Conservation (phyloP, 2,113 vertebrate genomes). For the Spilogale gracilis region DNA sequence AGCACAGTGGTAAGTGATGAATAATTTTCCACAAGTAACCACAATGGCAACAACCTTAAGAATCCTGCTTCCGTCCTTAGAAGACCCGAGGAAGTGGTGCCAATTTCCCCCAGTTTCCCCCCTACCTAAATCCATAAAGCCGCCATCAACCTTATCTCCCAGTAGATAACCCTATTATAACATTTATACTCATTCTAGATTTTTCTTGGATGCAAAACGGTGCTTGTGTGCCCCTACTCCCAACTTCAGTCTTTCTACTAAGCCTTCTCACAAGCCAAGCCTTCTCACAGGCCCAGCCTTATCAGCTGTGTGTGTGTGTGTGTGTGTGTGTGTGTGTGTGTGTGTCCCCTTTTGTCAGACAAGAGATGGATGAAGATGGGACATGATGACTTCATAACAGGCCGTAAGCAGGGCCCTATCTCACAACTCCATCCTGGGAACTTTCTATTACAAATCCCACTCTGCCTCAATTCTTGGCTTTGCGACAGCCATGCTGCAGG, state of each 20-base stretch:
- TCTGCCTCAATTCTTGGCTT: not conserved
- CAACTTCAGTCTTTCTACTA: not conserved
- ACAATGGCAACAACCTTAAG: not conserved
- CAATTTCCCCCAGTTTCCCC: not conserved
- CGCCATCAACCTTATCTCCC: not conserved
- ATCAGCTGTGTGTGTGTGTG: too few species aligned
- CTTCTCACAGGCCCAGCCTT: not conserved
- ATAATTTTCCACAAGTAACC: not conserved
- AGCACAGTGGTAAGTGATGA: not conserved
- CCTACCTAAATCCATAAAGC: not conserved
- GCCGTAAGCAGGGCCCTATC: not conserved
- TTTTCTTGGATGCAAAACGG: conserved; percentile 2
- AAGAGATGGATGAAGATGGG: not conserved
- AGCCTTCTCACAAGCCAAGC: not conserved
- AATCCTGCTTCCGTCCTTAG: not conserved
- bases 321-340: too few species aligned
- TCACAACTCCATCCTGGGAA: not conserved
- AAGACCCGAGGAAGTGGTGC: not conserved
- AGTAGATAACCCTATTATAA: not conserved
- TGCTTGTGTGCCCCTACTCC: not conserved
- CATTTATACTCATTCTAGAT: not conserved
- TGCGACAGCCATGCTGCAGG: not conserved
- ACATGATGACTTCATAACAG: not conserved
- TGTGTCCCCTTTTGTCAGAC: not conserved
- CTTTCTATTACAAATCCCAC: not conserved